Percentiles rank a stretch among this genome's conserved stretches.
These are phyloP conservation scores for Chouioia cunea DNA, from an alignment of 2,888 invertebrate species.

Conservation along the genomic window DNA sequence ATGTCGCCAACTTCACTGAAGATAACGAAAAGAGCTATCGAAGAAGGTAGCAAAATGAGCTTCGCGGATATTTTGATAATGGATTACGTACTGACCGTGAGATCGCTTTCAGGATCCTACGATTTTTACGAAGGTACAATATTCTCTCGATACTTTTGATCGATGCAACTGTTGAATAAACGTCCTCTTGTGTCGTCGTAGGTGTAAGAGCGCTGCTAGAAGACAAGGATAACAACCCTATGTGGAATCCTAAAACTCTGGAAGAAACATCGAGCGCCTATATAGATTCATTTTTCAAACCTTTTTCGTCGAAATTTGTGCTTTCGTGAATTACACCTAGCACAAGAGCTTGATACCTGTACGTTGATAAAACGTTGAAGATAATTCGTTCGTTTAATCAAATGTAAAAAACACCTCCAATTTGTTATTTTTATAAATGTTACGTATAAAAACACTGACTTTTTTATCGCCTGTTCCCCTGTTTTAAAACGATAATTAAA, in stretches of 20 bases:
- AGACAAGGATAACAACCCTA: constrained; percentile 93
- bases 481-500: too few species aligned
- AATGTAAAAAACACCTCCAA: too few species aligned
- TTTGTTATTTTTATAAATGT: too few species aligned
- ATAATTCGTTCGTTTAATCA: too few species aligned
- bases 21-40: constrained; percentile 83
- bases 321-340: too few species aligned
- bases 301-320: constrained; percentile 77
- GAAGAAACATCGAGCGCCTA: constrained; percentile 83
- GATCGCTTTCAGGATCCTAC: constrained; percentile 74
- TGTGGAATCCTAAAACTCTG: constrained; percentile 87
- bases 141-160: constrained; percentile 7
- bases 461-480: too few species aligned
- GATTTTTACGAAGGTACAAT: constrained; percentile 88
- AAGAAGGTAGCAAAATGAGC: constrained; percentile 79
- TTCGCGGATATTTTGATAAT: constrained; percentile 88
- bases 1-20: constrained; percentile 96
- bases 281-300: constrained; percentile 83
- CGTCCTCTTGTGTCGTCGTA: constrained; percentile 61
- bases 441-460: too few species aligned
- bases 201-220: constrained; percentile 90
- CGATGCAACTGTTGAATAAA: background rate
- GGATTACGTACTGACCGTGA: constrained; percentile 86
- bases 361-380: too few species aligned
- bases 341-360: too few species aligned